Conservation (phyloP, 1,140 invertebrate species). For the Arion vulgaris region DNA sequence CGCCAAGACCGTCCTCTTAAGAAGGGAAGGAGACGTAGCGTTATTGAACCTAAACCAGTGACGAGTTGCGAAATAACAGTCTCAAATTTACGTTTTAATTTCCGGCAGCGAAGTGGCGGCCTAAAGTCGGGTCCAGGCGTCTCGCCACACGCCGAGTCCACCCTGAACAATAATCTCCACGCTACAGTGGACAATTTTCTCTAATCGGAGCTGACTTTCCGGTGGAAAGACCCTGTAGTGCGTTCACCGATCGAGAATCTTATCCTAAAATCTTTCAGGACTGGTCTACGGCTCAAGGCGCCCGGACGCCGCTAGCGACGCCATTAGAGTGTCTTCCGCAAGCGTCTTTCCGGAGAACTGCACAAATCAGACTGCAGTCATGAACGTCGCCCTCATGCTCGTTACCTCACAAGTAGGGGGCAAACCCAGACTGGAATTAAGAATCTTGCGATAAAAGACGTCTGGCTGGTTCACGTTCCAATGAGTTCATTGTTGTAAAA, state of each 20-base stretch:
- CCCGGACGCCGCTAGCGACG: neutral
- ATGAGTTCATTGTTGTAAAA: neutral
- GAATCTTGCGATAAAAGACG: neutral
- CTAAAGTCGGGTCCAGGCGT: conserved; percentile 5
- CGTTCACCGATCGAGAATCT: neutral
- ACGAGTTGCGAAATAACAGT: conserved; percentile 19
- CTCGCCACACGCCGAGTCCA: conserved; percentile 19
- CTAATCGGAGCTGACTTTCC: conserved; percentile 14
- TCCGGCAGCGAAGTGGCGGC: conserved; percentile 29
- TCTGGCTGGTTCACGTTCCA: neutral
- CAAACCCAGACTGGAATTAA: neutral
- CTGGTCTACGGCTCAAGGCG: neutral
- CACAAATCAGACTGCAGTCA: neutral
- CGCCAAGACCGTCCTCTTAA: no score
- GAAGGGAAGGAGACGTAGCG: neutral
- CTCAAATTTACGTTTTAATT: conserved; percentile 30
- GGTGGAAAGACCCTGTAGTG: neutral
- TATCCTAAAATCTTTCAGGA: conserved; percentile 12
- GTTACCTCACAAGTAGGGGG: neutral
- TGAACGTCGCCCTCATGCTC: neutral
- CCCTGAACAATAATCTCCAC: conserved; percentile 17
- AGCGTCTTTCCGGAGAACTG: neutral
- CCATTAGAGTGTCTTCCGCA: conserved; percentile 11
- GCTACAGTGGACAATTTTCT: conserved; percentile 18
- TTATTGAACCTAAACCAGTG: neutral